These are phyloP conservation scores for Drosophila hydei DNA, from an alignment of 1,140 invertebrate species.

Conservation along the genomic window DNA sequence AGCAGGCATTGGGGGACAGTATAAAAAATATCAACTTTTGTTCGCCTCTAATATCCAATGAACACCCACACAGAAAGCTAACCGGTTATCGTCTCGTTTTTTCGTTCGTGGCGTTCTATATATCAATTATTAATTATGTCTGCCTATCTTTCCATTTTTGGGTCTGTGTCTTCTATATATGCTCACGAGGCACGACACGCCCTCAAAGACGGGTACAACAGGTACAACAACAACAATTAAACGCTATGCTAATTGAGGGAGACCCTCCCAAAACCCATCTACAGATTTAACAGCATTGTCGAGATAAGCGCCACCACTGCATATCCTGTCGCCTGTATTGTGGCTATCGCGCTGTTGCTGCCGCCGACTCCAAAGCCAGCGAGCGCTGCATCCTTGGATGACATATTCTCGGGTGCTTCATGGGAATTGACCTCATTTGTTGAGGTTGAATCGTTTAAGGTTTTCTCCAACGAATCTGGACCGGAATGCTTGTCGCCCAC, in stretches of 20 bases:
- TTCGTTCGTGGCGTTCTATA: conserved; percentile 23
- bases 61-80: conserved; percentile 48
- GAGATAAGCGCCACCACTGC: conserved; percentile 28
- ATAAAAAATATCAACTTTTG: conserved; percentile 78
- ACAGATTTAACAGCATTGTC: conserved; percentile 57
- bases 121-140: conserved; percentile 30
- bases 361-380: conserved; percentile 61
- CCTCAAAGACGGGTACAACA: conserved; percentile 83
- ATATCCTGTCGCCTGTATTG: conserved; percentile 8
- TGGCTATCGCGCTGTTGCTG: conserved; percentile 14
- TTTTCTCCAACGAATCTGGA: conserved; percentile 73
- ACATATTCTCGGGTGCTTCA: conserved; percentile 77
- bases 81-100: conserved; percentile 19
- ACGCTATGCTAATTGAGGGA: conserved; percentile 72
- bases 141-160: conserved; percentile 27
- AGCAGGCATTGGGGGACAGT: conserved; percentile 62
- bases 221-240: conserved; percentile 84
- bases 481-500: conserved; percentile 70
- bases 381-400: conserved; percentile 64
- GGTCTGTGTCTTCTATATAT: conserved; percentile 17
- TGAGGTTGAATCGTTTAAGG: conserved; percentile 65
- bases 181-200: conserved; percentile 21
- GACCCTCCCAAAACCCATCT: conserved; percentile 47
- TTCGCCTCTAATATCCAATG: conserved; percentile 34
- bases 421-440: conserved; percentile 69